Evolutionary conservation across 2,888 invertebrate genomes (phyloP), one percentile per base, ranked within the genome.

Genomic region (Eledona agricola): DNA sequence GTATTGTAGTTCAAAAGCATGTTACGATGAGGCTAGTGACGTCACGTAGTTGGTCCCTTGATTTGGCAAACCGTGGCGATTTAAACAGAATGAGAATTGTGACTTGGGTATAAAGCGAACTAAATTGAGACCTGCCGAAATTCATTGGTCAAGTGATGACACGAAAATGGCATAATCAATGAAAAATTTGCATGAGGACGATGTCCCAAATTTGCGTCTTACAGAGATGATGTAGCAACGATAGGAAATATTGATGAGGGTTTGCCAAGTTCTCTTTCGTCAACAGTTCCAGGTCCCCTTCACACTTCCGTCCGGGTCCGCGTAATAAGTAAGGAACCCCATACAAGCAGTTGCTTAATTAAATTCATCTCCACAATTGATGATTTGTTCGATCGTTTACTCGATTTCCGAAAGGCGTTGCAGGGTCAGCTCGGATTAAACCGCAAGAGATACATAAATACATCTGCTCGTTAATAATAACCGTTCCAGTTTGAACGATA

Each of bases 231-330:
- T 46, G 46, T 47, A 45, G 38, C 31, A 40, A 46, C 52, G 46
- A 53, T 53, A 49, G 49, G 35, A 53, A 49, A 53, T 53, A 53
- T 53, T 53, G 53, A 53, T 53, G 53, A 49, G 53, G 35, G 35
- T 49, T 40, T 38, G 25, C 19, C 16, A 34, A 38, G 25, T 23
- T 47, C 34, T 29, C 34, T 31, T 52, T 47, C 38, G 15, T 17
- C 34, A 32, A 31, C 31, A 32, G 10, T 23, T 9, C 26, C 32
- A 29, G n/a, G 10, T 43, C 43, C 34, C 43, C 29, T 34, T 43
- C 37, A 31, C 29, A 38, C 38, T 38, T 38, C 40, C n/a, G n/a
- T n/a, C n/a, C n/a, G n/a, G n/a, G n/a, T n/a, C n/a, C n/a, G n/a
- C n/a, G n/a, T n/a, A n/a, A n/a, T n/a, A n/a, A n/a, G n/a, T n/a